Conservation (phyloP, 2,113 vertebrate species). For the Engraulis encrasicolus region DNA sequence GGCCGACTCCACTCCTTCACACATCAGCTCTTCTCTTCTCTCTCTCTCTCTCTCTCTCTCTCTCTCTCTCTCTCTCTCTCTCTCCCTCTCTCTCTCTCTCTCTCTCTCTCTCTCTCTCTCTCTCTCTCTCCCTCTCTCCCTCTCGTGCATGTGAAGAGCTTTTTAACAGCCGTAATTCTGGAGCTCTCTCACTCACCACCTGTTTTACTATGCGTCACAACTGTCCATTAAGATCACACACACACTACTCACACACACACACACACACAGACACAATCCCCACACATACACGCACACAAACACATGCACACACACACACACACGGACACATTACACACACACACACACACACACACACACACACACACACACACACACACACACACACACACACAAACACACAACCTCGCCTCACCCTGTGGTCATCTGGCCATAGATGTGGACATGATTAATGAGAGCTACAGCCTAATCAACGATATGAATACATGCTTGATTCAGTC, state of each 20-base stretch:
- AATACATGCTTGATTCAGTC: neutral
- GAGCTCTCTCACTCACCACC: neutral
- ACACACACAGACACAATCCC: too few relatives aligned
- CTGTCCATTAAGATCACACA: neutral
- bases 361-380: neutral
- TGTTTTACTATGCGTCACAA: neutral
- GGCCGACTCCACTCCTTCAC: neutral
- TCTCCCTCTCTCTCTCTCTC: neutral
- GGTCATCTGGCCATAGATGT: too few relatives aligned
- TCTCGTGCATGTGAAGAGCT: neutral
- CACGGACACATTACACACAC: too few relatives aligned
- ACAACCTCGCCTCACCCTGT: neutral
- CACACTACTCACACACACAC: too few relatives aligned
- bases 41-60: neutral
- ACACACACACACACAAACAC: too few relatives aligned
- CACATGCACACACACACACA: too few relatives aligned
- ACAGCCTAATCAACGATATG: neutral
- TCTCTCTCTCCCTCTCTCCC: neutral
- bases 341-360: conserved; percentile 36
- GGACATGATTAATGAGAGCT: neutral
- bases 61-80: neutral
- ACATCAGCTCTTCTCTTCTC: too few relatives aligned
- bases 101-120: neutral
- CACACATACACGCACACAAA: too few relatives aligned
- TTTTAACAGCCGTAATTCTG: conserved; percentile 4